These are phyloP conservation scores for Carassius gibelio DNA, from an alignment of 2,113 vertebrate genomes.

Conservation along the genomic window DNA sequence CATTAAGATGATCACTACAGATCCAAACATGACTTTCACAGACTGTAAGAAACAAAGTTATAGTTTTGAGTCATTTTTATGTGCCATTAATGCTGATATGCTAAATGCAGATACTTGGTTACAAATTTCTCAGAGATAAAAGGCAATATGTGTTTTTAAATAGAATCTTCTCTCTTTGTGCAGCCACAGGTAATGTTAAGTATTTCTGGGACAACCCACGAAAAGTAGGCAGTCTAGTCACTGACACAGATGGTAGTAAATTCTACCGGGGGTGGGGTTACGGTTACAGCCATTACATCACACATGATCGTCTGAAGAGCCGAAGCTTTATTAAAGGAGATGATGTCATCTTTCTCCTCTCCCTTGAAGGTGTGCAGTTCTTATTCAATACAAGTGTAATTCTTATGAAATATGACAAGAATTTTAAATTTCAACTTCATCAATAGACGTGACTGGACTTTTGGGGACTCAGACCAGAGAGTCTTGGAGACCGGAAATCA, in stretches of 20 bases:
- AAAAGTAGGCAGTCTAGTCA: conserved; percentile 74
- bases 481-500: background rate
- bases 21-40: too few relatives aligned
- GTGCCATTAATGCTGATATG: too few relatives aligned
- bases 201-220: conserved; percentile 84
- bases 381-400: background rate
- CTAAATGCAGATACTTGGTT: too few relatives aligned
- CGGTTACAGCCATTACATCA: conserved; percentile 77
- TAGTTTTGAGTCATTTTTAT: too few relatives aligned
- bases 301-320: conserved; percentile 76
- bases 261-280: conserved; percentile 72
- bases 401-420: background rate
- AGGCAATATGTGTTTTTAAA: too few relatives aligned
- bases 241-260: conserved; percentile 76
- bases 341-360: conserved; percentile 79
- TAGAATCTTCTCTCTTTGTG: too few relatives aligned
- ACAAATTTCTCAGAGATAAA: too few relatives aligned
- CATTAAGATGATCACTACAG: too few relatives aligned
- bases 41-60: too few relatives aligned
- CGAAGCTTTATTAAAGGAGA: conserved; percentile 84
- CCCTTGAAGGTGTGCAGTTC: conserved; percentile 78
- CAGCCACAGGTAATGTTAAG: background rate
- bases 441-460: conserved; percentile 80
- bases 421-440: background rate
- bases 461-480: conserved; percentile 55